Conservation (phyloP, 1,140 invertebrate species). For the Coboldia fuscipes region DNA sequence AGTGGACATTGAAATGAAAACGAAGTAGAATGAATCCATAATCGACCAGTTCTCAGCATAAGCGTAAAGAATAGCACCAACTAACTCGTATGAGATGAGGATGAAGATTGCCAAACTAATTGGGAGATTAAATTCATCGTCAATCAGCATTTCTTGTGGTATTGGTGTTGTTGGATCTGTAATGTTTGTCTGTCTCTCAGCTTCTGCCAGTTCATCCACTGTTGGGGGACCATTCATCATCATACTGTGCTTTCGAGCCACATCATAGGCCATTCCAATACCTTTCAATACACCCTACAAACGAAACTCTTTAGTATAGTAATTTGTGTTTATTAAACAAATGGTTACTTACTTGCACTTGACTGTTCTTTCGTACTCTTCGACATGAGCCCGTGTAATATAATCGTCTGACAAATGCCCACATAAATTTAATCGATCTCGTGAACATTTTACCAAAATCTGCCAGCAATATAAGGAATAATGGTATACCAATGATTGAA, state of each 20-base stretch:
- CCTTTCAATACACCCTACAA: constrained; percentile 60
- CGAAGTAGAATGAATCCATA: constrained; percentile 82
- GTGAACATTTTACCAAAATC: constrained; percentile 87
- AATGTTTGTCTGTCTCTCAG: constrained; percentile 12
- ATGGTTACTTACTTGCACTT: constrained; percentile 40
- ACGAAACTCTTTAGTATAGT: neutral
- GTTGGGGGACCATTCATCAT: constrained; percentile 1
- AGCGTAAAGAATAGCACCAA: constrained; percentile 58
- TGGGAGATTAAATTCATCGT: constrained; percentile 86
- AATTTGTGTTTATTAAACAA: neutral
- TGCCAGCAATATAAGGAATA: constrained; percentile 75
- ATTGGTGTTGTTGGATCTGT: constrained; percentile 49
- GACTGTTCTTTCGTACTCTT: constrained; percentile 47
- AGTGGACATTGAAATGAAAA: constrained; percentile 86
- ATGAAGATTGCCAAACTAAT: constrained; percentile 67
- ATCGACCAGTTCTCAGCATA: constrained; percentile 63
- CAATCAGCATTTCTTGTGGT: constrained; percentile 45
- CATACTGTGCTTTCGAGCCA: constrained; percentile 44
- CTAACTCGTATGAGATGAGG: constrained; percentile 61
- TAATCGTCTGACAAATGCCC: constrained; percentile 67
- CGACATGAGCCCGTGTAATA: constrained; percentile 69
- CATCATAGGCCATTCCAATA: constrained; percentile 53
- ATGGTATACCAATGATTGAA: constrained; percentile 84
- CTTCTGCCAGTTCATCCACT: constrained; percentile 4
- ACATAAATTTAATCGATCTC: constrained; percentile 79